Percentiles rank a stretch among this genome's conserved stretches.
These are phyloP conservation scores for Phoenicopterus ruber DNA, from an alignment of 2,113 vertebrate species.

Conservation along the genomic window DNA sequence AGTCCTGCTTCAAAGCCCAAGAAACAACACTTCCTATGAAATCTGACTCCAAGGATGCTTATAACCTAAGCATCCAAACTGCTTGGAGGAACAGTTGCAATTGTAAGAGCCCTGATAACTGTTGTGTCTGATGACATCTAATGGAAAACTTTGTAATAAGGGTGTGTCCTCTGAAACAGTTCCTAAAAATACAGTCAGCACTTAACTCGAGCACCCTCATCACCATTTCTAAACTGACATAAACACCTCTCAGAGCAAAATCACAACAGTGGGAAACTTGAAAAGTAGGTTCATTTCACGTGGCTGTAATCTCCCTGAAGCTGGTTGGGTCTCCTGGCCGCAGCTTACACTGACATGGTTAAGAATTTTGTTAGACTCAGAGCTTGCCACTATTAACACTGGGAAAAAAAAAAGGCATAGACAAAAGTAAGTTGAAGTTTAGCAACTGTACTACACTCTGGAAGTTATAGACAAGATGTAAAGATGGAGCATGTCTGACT, in stretches of 20 bases:
- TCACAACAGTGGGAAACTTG: neutral
- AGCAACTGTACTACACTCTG: neutral
- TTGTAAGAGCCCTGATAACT: neutral
- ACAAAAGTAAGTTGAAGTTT: neutral
- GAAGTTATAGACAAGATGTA: neutral
- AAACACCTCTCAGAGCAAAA: neutral
- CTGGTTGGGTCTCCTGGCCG: neutral
- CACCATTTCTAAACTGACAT: neutral
- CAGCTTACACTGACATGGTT: neutral
- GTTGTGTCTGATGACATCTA: neutral
- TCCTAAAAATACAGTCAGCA: neutral
- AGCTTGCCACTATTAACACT: neutral
- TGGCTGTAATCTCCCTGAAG: neutral
- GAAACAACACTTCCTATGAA: neutral
- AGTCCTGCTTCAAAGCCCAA: neutral
- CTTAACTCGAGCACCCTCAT: neutral
- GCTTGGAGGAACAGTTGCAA: neutral
- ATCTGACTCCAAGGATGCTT: neutral
- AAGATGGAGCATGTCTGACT: neutral
- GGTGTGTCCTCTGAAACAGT: neutral
- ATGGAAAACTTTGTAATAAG: neutral
- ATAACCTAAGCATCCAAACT: neutral
- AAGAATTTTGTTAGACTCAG: neutral
- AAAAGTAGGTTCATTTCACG: neutral
- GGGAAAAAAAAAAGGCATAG: neutral